phyloP scores from a whole-genome alignment of 1,140 invertebrate genomes.

The Yoshiicerus persimilis region DNA sequence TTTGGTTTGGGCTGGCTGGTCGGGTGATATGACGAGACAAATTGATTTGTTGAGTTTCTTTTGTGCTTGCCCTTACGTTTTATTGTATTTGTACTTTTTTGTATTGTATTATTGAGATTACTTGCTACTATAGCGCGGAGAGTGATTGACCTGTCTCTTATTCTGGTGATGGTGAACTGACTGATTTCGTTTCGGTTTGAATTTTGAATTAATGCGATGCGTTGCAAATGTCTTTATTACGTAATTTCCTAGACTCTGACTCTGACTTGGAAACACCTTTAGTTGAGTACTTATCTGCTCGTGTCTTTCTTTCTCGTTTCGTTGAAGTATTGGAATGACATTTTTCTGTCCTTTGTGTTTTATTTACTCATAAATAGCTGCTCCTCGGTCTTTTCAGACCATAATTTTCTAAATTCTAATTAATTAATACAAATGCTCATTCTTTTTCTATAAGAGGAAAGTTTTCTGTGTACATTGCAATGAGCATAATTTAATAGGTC shows the following conservation, averaged over 20 bases:
- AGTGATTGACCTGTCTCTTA: not conserved
- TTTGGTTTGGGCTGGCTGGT: conserved; percentile 1
- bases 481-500: too few relatives aligned
- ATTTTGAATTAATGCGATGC: not conserved
- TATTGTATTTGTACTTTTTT: not conserved
- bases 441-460: not conserved
- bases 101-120: not conserved
- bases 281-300: not conserved
- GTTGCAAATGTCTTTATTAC: not conserved
- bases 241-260: not conserved
- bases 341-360: not conserved
- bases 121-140: not conserved
- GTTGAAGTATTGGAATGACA: not conserved
- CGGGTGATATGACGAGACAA: not conserved
- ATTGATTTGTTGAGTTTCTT: not conserved
- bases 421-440: too few relatives aligned
- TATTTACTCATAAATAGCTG: too few relatives aligned
- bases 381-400: too few relatives aligned
- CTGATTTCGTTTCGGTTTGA: not conserved
- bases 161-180: conserved; percentile 1
- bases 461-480: too few relatives aligned
- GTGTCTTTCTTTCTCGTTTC: not conserved
- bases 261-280: not conserved
- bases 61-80: not conserved
- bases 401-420: too few relatives aligned